phyloP scores from a whole-genome alignment of 1,140 invertebrate genomes.

The Triops longicaudatus region DNA sequence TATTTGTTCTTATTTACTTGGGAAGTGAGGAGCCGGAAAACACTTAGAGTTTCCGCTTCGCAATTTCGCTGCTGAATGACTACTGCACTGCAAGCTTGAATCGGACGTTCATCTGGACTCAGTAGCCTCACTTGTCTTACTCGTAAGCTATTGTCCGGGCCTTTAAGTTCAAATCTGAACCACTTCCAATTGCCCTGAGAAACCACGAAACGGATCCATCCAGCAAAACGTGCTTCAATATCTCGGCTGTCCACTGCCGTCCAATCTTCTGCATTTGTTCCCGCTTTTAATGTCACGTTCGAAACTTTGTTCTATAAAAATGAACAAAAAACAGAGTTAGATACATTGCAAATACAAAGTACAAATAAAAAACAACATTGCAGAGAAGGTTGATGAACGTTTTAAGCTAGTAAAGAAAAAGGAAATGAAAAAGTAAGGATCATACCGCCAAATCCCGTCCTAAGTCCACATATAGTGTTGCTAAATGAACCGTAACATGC shows the following conservation, averaged over 20 bases:
- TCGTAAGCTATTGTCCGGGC: slow-evolving; percentile 28
- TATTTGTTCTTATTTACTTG: slow-evolving; percentile 59
- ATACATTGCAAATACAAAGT: slow-evolving; percentile 23
- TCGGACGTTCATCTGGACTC: slow-evolving; percentile 71
- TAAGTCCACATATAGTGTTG: slow-evolving; percentile 88
- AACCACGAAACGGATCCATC: slow-evolving; percentile 68
- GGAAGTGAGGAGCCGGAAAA: slow-evolving; percentile 87
- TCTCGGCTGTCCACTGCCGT: slow-evolving; percentile 69
- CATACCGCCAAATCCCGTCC: slow-evolving; percentile 77
- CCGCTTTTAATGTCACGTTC: slow-evolving; percentile 68
- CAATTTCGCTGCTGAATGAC: slow-evolving; percentile 76
- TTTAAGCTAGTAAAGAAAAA: slow-evolving; percentile 14
- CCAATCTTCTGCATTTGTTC: slow-evolving; percentile 68
- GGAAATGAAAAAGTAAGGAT: slow-evolving; percentile 30
- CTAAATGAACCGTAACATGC: slow-evolving; percentile 49
- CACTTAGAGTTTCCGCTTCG: slow-evolving; percentile 83
- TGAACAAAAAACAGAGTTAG: slow-evolving; percentile 28
- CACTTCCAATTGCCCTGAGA: not conserved
- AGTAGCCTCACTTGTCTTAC: slow-evolving; percentile 73
- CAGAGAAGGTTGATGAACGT: not conserved
- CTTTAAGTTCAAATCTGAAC: slow-evolving; percentile 3
- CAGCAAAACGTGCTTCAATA: slow-evolving; percentile 66
- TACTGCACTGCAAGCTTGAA: slow-evolving; percentile 43
- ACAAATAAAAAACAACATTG: too few relatives aligned
- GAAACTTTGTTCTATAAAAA: slow-evolving; percentile 77